phyloP scores from a whole-genome alignment of 2,888 invertebrate species.

The Melieria crassipennis region DNA sequence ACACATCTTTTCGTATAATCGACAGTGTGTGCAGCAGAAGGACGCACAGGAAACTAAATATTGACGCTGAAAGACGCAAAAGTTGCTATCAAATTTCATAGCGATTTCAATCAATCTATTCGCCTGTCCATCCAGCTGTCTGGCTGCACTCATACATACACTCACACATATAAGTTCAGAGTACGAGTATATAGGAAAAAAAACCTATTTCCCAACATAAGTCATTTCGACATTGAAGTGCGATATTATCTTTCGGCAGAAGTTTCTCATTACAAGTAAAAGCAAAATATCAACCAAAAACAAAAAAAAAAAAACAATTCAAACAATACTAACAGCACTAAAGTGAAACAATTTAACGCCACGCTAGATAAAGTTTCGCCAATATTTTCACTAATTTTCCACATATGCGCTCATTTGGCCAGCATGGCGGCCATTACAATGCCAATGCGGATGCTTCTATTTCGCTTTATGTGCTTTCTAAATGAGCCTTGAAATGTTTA shows the following conservation, averaged over 20 bases:
- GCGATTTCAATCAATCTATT: constrained; percentile 47
- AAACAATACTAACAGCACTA: constrained; percentile 28
- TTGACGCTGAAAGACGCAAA: not conserved
- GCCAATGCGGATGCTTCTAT: constrained; percentile 1
- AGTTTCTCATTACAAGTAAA: not conserved
- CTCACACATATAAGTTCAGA: not conserved
- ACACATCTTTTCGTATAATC: not conserved
- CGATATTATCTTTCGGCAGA: constrained; percentile 4
- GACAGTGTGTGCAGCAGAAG: not conserved
- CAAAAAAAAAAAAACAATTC: too few species aligned
- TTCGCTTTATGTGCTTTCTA: constrained; percentile 3
- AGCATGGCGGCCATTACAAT: not conserved
- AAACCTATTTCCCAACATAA: not conserved
- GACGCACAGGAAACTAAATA: not conserved
- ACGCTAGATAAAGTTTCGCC: constrained; percentile 46
- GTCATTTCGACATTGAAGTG: not conserved
- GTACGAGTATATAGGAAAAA: not conserved
- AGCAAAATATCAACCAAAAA: too few species aligned
- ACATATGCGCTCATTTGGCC: not conserved
- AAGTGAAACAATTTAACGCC: constrained; percentile 43
- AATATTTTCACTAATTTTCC: constrained; percentile 5
- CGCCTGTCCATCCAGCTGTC: constrained; percentile 27
- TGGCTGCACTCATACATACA: not conserved
- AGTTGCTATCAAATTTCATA: not conserved
- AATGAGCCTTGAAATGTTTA: constrained; percentile 28